Percentiles rank a stretch among this genome's conserved stretches.
These are phyloP conservation scores for Calliphora vicina DNA, from an alignment of 1,140 invertebrate species.

Conservation along the genomic window DNA sequence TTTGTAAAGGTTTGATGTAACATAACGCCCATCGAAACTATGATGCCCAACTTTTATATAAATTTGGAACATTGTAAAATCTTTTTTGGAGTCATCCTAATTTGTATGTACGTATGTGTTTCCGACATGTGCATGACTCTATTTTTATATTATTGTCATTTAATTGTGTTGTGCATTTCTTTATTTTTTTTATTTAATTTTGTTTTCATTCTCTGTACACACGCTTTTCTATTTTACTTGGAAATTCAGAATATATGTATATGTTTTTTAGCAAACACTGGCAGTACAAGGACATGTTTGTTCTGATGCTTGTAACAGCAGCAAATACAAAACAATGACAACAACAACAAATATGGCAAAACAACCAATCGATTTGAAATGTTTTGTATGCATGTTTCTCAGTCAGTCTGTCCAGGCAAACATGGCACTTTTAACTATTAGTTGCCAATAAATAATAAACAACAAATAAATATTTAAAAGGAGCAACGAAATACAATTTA, in stretches of 20 bases:
- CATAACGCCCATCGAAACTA: no score
- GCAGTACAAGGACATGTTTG: neutral
- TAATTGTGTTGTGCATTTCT: neutral
- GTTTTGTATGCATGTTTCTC: neutral
- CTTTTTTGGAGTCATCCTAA: no score
- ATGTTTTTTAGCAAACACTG: neutral
- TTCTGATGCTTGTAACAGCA: neutral
- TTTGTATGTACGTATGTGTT: neutral
- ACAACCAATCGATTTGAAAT: constrained; percentile 1
- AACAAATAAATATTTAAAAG: neutral
- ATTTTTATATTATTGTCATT: neutral
- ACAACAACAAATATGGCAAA: neutral
- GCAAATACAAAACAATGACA: neutral
- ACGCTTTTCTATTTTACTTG: neutral
- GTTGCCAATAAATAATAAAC: constrained; percentile 1
- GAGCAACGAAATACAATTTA: neutral
- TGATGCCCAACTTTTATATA: no score
- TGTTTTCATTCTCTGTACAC: no score
- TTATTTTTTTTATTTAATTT: neutral
- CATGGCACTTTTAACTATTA: neutral
- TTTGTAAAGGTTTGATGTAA: no score
- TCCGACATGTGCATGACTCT: neutral
- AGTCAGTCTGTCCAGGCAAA: neutral
- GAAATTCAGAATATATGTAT: neutral
- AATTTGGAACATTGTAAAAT: no score